Evolutionary conservation across 1,140 invertebrate species (phyloP).

Genomic region (Temnothorax nylanderi): DNA sequence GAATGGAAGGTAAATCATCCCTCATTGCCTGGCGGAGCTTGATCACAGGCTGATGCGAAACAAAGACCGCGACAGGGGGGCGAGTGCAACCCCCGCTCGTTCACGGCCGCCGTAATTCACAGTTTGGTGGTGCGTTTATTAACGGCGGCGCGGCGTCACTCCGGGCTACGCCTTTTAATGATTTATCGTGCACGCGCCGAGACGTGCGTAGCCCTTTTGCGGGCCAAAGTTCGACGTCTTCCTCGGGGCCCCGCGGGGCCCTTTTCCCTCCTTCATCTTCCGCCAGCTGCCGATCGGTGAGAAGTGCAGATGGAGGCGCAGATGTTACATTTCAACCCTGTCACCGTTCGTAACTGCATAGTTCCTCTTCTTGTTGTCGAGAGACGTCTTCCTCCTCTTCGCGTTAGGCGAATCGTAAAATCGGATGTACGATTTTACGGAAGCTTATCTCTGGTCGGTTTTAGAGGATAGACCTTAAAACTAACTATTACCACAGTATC

Average conservation of each 20-base stretch:
- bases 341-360: conserved; percentile 54
- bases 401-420: conserved; percentile 4
- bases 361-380: conserved; percentile 35
- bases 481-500: background rate
- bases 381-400: conserved; percentile 44
- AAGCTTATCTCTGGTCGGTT: background rate
- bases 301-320: conserved; percentile 78
- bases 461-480: background rate
- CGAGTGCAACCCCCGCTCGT: conserved; percentile 58
- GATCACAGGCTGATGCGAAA: conserved; percentile 56
- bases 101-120: conserved; percentile 73
- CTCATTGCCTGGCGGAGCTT: conserved; percentile 27
- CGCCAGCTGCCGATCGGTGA: conserved; percentile 74
- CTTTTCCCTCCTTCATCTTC: conserved; percentile 70
- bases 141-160: conserved; percentile 77
- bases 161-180: conserved; percentile 75
- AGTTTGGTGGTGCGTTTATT: conserved; percentile 77
- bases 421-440: background rate
- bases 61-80: conserved; percentile 53
- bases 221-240: conserved; percentile 74
- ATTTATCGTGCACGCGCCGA: conserved; percentile 74
- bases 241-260: conserved; percentile 66
- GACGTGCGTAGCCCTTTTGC: conserved; percentile 60
- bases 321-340: conserved; percentile 74
- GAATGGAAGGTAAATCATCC: conserved; percentile 36